Conservation (phyloP, 2,888 invertebrate species). For the Yponomeuta plumbellus region DNA sequence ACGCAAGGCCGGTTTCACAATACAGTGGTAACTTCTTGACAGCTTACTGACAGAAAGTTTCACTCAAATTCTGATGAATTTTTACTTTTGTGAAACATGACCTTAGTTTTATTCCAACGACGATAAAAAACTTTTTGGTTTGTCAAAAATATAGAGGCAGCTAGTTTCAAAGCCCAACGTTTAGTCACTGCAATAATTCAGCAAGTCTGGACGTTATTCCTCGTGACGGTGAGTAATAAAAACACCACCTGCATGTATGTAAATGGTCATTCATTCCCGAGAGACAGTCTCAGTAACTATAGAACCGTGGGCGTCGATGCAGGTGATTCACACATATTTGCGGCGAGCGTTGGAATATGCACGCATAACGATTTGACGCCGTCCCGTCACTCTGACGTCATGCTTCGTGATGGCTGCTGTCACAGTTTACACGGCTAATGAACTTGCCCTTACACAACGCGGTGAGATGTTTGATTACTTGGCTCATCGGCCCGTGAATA, state of each 20-base stretch:
- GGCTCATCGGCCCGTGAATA: too few relatives aligned
- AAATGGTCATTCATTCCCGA: neutral
- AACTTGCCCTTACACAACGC: neutral
- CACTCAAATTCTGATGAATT: too few relatives aligned
- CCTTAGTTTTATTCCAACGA: too few relatives aligned
- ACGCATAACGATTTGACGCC: neutral
- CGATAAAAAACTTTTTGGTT: neutral
- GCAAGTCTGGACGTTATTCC: neutral
- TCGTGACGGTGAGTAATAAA: neutral
- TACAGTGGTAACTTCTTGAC: too few relatives aligned
- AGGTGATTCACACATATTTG: neutral
- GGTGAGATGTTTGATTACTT: too few relatives aligned
- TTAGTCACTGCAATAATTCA: neutral
- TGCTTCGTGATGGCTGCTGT: neutral
- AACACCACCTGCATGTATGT: neutral
- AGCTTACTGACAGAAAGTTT: too few relatives aligned
- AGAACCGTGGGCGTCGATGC: neutral
- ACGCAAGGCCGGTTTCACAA: too few relatives aligned
- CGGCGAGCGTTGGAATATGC: neutral
- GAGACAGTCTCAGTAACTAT: neutral
- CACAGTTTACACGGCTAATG: neutral
- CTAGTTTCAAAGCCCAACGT: neutral
- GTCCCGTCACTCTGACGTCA: neutral
- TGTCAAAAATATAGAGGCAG: neutral
- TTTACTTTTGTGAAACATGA: too few relatives aligned